These are phyloP conservation scores for Ochropleura plecta DNA, from an alignment of 2,888 invertebrate genomes.

Conservation along the genomic window DNA sequence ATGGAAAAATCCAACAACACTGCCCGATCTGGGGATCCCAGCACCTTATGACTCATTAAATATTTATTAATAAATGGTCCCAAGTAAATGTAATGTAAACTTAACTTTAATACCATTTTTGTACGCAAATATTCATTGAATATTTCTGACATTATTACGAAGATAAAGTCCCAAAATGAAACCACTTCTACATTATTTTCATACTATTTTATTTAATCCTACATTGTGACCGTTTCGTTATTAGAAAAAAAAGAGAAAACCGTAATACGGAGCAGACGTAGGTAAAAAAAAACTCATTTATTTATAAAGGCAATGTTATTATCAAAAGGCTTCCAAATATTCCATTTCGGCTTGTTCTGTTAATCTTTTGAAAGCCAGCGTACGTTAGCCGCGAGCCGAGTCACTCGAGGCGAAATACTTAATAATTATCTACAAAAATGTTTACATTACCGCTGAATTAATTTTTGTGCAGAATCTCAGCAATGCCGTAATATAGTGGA, in stretches of 20 bases:
- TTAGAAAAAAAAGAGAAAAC: constrained; percentile 18
- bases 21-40: too few species aligned
- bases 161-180: constrained; percentile 6
- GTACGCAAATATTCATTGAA: constrained; percentile 5
- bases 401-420: constrained; percentile 40
- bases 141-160: constrained; percentile 17
- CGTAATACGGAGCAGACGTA: background rate
- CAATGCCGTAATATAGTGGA: constrained; percentile 20
- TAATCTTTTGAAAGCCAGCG: constrained; percentile 55
- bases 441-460: constrained; percentile 45
- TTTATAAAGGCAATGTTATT: constrained; percentile 39
- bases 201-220: constrained; percentile 13
- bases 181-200: constrained; percentile 7
- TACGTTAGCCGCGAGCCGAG: constrained; percentile 22
- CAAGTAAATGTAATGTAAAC: background rate
- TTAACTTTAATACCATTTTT: background rate
- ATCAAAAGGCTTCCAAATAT: constrained; percentile 54
- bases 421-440: constrained; percentile 55
- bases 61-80: background rate
- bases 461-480: constrained; percentile 33
- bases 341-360: constrained; percentile 47
- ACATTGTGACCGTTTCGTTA: constrained; percentile 23
- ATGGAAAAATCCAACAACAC: too few species aligned
- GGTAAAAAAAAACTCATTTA: constrained; percentile 5
- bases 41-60: too few species aligned